phyloP scores from a whole-genome alignment of 1,140 invertebrate genomes.

The Neodiprion lecontei region DNA sequence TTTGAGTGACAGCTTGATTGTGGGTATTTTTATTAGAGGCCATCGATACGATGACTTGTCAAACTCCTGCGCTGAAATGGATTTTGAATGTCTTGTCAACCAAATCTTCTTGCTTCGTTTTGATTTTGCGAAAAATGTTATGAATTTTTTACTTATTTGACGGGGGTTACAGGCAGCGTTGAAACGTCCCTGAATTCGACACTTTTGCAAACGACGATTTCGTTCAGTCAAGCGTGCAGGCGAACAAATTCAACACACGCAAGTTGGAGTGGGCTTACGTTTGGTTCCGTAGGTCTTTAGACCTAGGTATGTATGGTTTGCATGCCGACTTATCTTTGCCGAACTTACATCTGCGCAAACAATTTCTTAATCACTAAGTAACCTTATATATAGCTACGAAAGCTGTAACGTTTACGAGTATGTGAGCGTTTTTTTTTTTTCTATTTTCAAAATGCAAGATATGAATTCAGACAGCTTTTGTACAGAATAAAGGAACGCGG shows the following conservation, averaged over 20 bases:
- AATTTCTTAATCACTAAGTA: neutral
- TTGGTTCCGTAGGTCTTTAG: constrained; percentile 1
- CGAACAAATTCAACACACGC: neutral
- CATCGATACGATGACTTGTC: too few relatives aligned
- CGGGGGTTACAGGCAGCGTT: neutral
- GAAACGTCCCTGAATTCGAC: neutral
- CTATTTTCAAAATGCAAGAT: neutral
- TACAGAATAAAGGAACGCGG: too few relatives aligned
- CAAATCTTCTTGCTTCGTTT: too few relatives aligned
- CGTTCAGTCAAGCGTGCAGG: neutral
- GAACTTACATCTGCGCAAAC: constrained; percentile 3
- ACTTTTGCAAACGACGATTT: neutral
- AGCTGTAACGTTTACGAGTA: too few relatives aligned
- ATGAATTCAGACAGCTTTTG: too few relatives aligned
- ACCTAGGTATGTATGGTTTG: neutral
- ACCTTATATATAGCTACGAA: neutral
- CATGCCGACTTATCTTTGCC: neutral
- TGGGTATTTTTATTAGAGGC: too few relatives aligned
- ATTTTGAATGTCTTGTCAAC: too few relatives aligned
- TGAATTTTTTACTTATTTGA: neutral
- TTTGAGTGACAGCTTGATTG: too few relatives aligned
- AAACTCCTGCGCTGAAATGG: too few relatives aligned
- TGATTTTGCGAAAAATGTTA: too few relatives aligned
- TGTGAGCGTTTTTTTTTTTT: neutral
- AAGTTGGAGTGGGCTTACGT: constrained; percentile 1